A percentile compares a stretch with the other conserved stretches of the same genome.
Conservation (phyloP, 2,113 vertebrate genomes). For the Alethe diademata region DNA sequence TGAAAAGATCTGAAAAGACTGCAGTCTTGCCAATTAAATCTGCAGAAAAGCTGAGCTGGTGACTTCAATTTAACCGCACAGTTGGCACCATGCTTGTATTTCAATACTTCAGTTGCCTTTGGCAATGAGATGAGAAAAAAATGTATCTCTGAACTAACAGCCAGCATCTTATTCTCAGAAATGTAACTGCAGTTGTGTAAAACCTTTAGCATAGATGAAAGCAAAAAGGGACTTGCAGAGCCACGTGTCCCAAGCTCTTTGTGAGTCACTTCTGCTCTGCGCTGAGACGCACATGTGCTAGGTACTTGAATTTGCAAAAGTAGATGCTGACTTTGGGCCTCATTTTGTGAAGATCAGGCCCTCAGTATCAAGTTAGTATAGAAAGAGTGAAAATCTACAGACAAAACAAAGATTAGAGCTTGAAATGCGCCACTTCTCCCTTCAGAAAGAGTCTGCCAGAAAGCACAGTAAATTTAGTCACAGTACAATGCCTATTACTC, state of each 20-base stretch:
- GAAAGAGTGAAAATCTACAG: slow-evolving; percentile 51
- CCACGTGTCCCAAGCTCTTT: background rate
- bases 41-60: slow-evolving; percentile 18
- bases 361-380: background rate
- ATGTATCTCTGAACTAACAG: background rate
- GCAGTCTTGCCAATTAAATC: slow-evolving; percentile 16
- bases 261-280: background rate
- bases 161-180: slow-evolving; percentile 1
- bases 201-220: background rate
- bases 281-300: background rate
- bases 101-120: slow-evolving; percentile 7
- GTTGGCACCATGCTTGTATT: background rate
- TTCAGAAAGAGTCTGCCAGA: slow-evolving; percentile 27
- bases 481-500: slow-evolving; percentile 56
- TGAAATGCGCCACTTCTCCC: slow-evolving; percentile 33
- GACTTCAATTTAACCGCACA: background rate
- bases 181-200: background rate
- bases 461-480: slow-evolving; percentile 58
- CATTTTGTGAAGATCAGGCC: slow-evolving; percentile 1
- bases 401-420: slow-evolving; percentile 61
- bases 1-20: slow-evolving; percentile 22
- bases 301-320: background rate
- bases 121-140: background rate
- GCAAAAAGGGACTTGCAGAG: background rate
- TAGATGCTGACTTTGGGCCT: slow-evolving; percentile 4